phyloP scores from a whole-genome alignment of 2,113 vertebrate genomes.

The Sebastes fasciatus region DNA sequence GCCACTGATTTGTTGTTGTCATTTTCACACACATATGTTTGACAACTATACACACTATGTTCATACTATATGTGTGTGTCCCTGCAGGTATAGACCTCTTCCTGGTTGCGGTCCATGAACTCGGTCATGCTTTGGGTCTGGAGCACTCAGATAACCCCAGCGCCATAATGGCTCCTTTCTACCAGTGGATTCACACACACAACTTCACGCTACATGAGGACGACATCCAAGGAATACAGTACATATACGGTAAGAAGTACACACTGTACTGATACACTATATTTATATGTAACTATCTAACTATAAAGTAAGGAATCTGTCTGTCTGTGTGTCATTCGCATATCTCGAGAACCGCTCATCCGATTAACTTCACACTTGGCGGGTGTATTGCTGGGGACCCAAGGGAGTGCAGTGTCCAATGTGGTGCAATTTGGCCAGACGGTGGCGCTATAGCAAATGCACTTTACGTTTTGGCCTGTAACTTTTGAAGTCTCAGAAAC shows the following conservation, averaged over 20 bases:
- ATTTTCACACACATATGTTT: not conserved
- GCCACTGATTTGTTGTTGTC: not conserved
- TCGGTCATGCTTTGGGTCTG: conserved; percentile 94
- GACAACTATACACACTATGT: not conserved
- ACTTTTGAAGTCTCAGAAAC: too few species aligned
- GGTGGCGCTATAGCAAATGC: too few species aligned
- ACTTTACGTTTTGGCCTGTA: too few species aligned
- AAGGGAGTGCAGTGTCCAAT: too few species aligned
- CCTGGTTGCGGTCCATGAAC: conserved; percentile 91
- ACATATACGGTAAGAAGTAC: conserved; percentile 90
- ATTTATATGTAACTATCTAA: too few species aligned
- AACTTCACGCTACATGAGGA: conserved; percentile 93
- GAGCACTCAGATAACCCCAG: conserved; percentile 94
- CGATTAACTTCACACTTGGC: too few species aligned
- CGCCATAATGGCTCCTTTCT: conserved; percentile 96
- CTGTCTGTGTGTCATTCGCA: too few species aligned
- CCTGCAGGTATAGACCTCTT: conserved; percentile 93
- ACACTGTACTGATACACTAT: not conserved
- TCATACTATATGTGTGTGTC: not conserved
- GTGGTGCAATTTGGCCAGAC: too few species aligned
- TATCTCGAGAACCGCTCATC: too few species aligned
- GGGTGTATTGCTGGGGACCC: too few species aligned
- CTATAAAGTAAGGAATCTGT: too few species aligned
- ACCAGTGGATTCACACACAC: conserved; percentile 94
- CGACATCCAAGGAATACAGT: conserved; percentile 92